Percentiles rank a stretch among this genome's conserved stretches.
These are phyloP conservation scores for Bellardia pandia DNA, from an alignment of 2,888 invertebrate genomes.

Conservation along the genomic window DNA sequence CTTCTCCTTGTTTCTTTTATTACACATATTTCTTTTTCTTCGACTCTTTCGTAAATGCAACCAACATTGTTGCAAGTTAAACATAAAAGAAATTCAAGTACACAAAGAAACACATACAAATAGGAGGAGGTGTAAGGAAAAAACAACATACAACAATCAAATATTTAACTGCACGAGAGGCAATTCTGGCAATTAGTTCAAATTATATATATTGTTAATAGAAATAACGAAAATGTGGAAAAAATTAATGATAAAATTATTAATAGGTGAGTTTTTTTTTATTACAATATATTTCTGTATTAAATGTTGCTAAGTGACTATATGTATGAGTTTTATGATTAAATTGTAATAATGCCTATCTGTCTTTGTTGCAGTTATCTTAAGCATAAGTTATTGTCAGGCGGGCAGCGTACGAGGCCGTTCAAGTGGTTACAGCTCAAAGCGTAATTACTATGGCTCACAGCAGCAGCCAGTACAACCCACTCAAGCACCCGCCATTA, in stretches of 20 bases:
- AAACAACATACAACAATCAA: constrained; percentile 6
- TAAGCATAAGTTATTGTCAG: constrained; percentile 67
- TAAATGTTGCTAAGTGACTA: neutral
- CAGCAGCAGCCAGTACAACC: constrained; percentile 69
- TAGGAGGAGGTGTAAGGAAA: constrained; percentile 17
- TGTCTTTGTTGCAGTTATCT: constrained; percentile 62
- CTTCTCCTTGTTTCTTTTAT: neutral
- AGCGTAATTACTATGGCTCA: constrained; percentile 74
- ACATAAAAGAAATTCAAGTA: constrained; percentile 29
- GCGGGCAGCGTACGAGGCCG: constrained; percentile 73
- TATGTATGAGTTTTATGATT: neutral
- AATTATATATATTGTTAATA: neutral
- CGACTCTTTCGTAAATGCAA: constrained; percentile 40
- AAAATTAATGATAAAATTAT: constrained; percentile 50
- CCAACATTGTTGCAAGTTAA: constrained; percentile 46
- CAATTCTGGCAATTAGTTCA: neutral
- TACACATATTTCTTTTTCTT: neutral
- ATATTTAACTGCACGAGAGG: no score
- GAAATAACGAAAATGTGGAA: constrained; percentile 58
- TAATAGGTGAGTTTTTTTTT: constrained; percentile 53
- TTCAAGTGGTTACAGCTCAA: constrained; percentile 69
- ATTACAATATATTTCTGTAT: neutral
- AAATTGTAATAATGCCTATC: neutral
- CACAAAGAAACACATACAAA: constrained; percentile 18
- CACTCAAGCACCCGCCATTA: constrained; percentile 77